Evolutionary conservation across 1,140 invertebrate genomes (phyloP).

Genomic region (Lasioglossum albipes): DNA sequence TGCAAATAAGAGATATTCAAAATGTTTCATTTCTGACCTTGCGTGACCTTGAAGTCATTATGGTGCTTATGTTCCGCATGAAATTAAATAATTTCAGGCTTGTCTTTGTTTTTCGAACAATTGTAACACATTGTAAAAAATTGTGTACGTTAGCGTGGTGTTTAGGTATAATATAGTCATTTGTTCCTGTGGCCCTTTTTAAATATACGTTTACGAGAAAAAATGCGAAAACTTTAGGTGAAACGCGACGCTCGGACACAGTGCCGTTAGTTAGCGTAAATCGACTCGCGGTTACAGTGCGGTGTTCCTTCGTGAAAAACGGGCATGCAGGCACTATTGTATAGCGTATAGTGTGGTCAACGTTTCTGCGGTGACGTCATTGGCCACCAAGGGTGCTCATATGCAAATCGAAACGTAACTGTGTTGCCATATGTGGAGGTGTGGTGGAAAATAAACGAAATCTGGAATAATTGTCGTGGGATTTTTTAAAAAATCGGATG

Average conservation of each 20-base stretch:
- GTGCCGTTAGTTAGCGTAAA: conserved; percentile 54
- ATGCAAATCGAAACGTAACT: conserved; percentile 21
- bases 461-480: conserved; percentile 5
- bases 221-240: not conserved
- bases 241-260: conserved; percentile 22
- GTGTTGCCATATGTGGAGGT: conserved; percentile 8
- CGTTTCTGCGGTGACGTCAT: conserved; percentile 19
- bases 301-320: conserved; percentile 45
- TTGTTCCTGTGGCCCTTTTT: not conserved
- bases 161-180: no score
- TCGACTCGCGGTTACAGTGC: conserved; percentile 29
- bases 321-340: conserved; percentile 52
- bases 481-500: no score
- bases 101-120: no score
- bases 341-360: conserved; percentile 28
- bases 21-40: no score
- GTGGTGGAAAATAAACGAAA: conserved; percentile 24
- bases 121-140: no score
- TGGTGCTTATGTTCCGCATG: no score
- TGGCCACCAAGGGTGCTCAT: conserved; percentile 19
- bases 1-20: no score
- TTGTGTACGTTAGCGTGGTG: no score
- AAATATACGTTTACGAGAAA: not conserved
- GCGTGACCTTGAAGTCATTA: no score
- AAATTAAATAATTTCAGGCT: no score